Evolutionary conservation across 2,113 vertebrate genomes (phyloP).

Genomic region (Chamaetylas fuelleborni): DNA sequence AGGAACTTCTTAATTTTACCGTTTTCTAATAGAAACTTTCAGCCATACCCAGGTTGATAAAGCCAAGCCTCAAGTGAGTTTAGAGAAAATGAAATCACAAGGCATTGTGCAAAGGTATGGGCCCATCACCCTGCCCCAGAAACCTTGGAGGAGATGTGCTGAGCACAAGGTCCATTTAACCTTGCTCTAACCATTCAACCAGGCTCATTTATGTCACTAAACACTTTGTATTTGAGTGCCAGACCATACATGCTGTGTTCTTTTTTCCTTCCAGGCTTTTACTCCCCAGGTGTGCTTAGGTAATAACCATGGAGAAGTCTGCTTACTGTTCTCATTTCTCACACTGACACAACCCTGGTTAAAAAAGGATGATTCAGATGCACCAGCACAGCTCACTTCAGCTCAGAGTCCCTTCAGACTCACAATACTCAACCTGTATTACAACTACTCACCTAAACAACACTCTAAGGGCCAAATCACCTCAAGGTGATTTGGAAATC

Average conservation of each 20-base stretch:
- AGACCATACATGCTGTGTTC: too few relatives aligned
- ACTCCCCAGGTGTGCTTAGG: background rate
- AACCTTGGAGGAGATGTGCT: background rate
- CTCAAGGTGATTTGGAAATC: background rate
- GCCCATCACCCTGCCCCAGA: background rate
- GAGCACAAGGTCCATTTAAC: too few relatives aligned
- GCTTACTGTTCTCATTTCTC: background rate
- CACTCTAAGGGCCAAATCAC: background rate
- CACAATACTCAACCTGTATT: background rate
- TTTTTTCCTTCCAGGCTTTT: background rate
- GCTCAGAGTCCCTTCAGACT: background rate
- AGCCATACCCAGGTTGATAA: background rate
- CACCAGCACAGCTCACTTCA: background rate
- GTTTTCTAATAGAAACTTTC: background rate
- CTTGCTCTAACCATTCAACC: too few relatives aligned
- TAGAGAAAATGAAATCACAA: background rate
- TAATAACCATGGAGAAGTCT: background rate
- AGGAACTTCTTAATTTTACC: background rate
- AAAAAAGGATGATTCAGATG: background rate
- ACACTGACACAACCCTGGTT: background rate
- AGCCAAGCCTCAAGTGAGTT: background rate
- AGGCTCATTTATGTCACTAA: background rate
- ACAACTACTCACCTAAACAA: background rate
- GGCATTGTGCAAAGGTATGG: fast-evolving
- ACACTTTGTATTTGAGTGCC: background rate